These are phyloP conservation scores for Cephus spinipes DNA, from an alignment of 2,888 invertebrate species.

Conservation along the genomic window DNA sequence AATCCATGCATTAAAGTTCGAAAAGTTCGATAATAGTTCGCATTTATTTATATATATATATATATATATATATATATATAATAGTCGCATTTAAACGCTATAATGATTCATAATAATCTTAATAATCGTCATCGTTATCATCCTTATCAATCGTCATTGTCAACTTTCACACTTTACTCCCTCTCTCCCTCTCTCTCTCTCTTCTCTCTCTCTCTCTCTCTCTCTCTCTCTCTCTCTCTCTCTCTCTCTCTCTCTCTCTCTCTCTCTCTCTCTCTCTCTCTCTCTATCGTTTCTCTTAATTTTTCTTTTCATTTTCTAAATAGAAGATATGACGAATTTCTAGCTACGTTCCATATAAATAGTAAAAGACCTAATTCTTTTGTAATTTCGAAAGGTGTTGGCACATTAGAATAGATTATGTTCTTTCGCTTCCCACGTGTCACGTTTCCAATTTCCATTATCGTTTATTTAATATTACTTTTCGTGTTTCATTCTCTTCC, in stretches of 20 bases:
- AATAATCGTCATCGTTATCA: constrained; percentile 14
- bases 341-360: constrained; percentile 42
- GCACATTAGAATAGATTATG: constrained; percentile 58
- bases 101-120: constrained; percentile 2
- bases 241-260: too few relatives aligned
- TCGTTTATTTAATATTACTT: too few relatives aligned
- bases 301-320: constrained; percentile 31
- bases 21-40: constrained; percentile 43
- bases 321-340: constrained; percentile 48
- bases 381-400: constrained; percentile 54
- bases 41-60: constrained; percentile 23
- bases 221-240: too few relatives aligned
- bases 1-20: constrained; percentile 51
- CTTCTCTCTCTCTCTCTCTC: too few relatives aligned
- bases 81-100: too few relatives aligned
- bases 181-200: too few relatives aligned
- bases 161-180: background rate
- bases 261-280: too few relatives aligned
- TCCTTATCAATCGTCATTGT: constrained; percentile 15
- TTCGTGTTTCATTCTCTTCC: too few relatives aligned
- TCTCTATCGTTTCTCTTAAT: too few relatives aligned
- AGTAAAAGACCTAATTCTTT: constrained; percentile 50
- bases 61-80: background rate
- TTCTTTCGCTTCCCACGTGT: background rate
- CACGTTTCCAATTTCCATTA: background rate